phyloP scores from a whole-genome alignment of 2,113 vertebrate species.

The Hemicordylus capensis region DNA sequence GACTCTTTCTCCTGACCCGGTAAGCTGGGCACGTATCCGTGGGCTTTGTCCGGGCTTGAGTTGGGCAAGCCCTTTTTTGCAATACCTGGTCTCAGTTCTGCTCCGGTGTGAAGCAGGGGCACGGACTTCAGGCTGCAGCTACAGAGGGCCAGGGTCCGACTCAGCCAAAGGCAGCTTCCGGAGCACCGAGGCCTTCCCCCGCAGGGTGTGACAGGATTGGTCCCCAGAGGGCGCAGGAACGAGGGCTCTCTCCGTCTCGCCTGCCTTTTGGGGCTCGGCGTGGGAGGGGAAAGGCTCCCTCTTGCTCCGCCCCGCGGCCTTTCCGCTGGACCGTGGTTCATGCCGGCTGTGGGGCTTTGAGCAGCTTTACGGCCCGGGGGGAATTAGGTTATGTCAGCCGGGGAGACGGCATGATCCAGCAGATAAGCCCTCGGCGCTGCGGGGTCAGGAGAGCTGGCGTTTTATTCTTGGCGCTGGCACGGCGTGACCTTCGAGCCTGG shows the following conservation, averaged over 20 bases:
- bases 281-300: neutral
- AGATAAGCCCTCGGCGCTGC: neutral
- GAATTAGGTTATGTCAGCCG: slow-evolving; percentile 20
- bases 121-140: too few relatives aligned
- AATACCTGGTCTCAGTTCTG: neutral
- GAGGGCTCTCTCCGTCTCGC: too few relatives aligned
- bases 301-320: neutral
- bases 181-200: too few relatives aligned
- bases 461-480: neutral
- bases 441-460: neutral
- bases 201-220: too few relatives aligned
- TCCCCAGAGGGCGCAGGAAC: too few relatives aligned
- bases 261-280: too few relatives aligned
- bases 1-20: neutral
- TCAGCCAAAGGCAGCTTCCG: too few relatives aligned
- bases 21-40: too few relatives aligned
- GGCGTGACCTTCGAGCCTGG: neutral
- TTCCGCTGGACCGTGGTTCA: neutral
- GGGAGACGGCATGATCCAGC: neutral
- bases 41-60: neutral
- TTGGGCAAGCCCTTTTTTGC: too few relatives aligned
- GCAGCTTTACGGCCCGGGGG: neutral
- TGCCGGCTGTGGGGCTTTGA: neutral
- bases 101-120: neutral
- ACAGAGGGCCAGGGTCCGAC: too few relatives aligned